phyloP scores from a whole-genome alignment of 2,113 vertebrate species.

The Dipodomys merriami region DNA sequence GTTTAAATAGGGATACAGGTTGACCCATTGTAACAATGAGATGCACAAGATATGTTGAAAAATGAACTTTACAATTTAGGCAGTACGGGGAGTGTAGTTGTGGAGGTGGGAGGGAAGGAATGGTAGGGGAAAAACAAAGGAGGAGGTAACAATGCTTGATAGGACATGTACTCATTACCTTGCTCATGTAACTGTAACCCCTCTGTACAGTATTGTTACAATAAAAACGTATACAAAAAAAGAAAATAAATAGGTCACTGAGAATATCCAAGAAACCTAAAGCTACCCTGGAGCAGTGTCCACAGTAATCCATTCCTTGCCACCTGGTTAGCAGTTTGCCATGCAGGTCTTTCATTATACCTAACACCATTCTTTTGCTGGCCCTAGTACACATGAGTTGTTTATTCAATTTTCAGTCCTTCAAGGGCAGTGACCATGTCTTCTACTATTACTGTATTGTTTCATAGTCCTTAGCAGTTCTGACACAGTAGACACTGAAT shows the following conservation, averaged over 20 bases:
- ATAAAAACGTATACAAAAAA: background rate
- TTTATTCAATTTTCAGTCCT: constrained; percentile 30
- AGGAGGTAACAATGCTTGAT: too few relatives aligned
- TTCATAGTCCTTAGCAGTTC: constrained; percentile 13
- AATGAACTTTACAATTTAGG: too few relatives aligned
- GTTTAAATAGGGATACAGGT: too few relatives aligned
- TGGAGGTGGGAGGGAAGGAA: too few relatives aligned
- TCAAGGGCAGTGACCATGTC: background rate
- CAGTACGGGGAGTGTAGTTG: too few relatives aligned
- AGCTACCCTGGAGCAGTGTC: background rate
- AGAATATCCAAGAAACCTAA: constrained; percentile 36
- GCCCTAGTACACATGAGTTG: background rate
- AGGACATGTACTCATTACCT: too few relatives aligned
- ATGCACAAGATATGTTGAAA: too few relatives aligned
- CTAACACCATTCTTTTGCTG: constrained; percentile 17
- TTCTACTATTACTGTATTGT: constrained; percentile 39
- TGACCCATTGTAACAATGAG: too few relatives aligned
- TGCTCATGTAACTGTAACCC: too few relatives aligned
- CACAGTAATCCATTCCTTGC: background rate
- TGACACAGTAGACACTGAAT: background rate
- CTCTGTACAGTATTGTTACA: too few relatives aligned
- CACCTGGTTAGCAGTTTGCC: constrained; percentile 25
- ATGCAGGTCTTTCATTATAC: constrained; percentile 3
- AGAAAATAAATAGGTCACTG: constrained; percentile 37
- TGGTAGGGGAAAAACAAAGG: too few relatives aligned